Conservation (phyloP, 2,113 vertebrate species). For the Turnix velox region DNA sequence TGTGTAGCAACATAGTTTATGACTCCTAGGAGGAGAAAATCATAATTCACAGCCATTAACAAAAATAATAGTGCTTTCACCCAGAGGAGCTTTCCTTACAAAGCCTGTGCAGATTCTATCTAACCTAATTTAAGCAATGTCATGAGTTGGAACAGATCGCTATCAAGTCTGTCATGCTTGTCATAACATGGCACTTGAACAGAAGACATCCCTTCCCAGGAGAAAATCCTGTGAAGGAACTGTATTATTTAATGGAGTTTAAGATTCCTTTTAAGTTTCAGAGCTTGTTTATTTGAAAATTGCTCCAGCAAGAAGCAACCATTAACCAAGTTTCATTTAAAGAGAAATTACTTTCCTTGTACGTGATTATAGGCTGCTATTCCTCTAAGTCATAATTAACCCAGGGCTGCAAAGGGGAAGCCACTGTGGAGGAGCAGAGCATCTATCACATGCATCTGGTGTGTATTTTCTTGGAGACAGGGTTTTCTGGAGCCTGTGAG, state of each 20-base stretch:
- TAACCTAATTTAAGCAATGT: constrained; percentile 75
- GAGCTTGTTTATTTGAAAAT: constrained; percentile 62
- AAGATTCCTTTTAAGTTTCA: constrained; percentile 64
- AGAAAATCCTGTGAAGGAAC: constrained; percentile 66
- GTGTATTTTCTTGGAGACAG: background rate
- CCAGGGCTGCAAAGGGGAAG: background rate
- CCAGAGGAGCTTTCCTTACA: constrained; percentile 51
- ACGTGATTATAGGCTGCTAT: background rate
- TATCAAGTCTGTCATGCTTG: constrained; percentile 77
- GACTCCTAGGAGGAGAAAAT: constrained; percentile 61
- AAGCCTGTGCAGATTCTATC: constrained; percentile 48
- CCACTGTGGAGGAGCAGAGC: background rate
- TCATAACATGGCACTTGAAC: constrained; percentile 76
- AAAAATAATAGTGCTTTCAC: constrained; percentile 70
- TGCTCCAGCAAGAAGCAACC: constrained; percentile 9
- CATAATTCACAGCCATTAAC: constrained; percentile 66
- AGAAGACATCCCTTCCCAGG: constrained; percentile 71
- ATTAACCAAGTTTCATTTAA: constrained; percentile 31
- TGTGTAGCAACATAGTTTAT: constrained; percentile 43
- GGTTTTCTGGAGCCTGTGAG: background rate
- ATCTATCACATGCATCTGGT: background rate
- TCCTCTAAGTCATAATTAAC: constrained; percentile 33
- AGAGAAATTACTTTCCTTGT: background rate
- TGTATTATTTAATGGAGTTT: constrained; percentile 72
- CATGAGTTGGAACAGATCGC: constrained; percentile 76